A percentile compares a stretch with the other conserved stretches of the same genome.
These are phyloP conservation scores for Discoglossus pictus DNA, from an alignment of 2,797 vertebrate species.

Conservation along the genomic window DNA sequence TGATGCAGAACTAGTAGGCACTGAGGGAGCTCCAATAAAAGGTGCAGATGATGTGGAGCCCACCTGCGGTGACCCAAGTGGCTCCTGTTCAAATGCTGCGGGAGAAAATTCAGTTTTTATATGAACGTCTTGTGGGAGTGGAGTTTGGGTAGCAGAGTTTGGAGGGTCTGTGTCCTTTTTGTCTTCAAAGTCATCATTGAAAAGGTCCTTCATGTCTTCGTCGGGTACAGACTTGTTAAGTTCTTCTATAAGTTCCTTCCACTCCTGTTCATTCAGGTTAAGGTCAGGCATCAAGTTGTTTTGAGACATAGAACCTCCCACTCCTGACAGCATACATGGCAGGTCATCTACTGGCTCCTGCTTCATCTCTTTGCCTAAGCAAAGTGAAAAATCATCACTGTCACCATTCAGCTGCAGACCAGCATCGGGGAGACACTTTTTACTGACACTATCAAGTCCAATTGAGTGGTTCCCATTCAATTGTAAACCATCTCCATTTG, in stretches of 20 bases:
- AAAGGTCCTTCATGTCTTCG: slow-evolving; percentile 96
- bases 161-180: slow-evolving; percentile 85
- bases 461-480: slow-evolving; percentile 75
- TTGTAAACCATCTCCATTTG: slow-evolving; percentile 67
- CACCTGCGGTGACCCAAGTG: slow-evolving; percentile 82
- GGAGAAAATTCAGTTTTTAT: slow-evolving; percentile 94
- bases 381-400: slow-evolving; percentile 74
- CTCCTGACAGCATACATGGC: slow-evolving; percentile 84
- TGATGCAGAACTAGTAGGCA: slow-evolving; percentile 72
- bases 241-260: slow-evolving; percentile 97
- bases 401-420: slow-evolving; percentile 69
- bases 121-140: slow-evolving; percentile 79
- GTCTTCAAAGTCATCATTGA: slow-evolving; percentile 92
- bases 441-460: slow-evolving; percentile 68
- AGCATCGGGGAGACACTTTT: slow-evolving; percentile 67
- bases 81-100: slow-evolving; percentile 84
- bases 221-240: slow-evolving; percentile 91
- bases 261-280: slow-evolving; percentile 96
- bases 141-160: slow-evolving; percentile 71
- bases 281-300: slow-evolving; percentile 93
- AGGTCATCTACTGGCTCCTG: slow-evolving; percentile 92
- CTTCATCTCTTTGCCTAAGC: slow-evolving; percentile 87
- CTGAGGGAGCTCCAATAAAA: slow-evolving; percentile 79
- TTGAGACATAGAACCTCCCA: slow-evolving; percentile 77
- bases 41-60: slow-evolving; percentile 80